Evolutionary conservation across 2,797 vertebrate species (phyloP), one percentile per base, ranked within the genome.

Genomic region (Poeciliopsis gracilis): DNA sequence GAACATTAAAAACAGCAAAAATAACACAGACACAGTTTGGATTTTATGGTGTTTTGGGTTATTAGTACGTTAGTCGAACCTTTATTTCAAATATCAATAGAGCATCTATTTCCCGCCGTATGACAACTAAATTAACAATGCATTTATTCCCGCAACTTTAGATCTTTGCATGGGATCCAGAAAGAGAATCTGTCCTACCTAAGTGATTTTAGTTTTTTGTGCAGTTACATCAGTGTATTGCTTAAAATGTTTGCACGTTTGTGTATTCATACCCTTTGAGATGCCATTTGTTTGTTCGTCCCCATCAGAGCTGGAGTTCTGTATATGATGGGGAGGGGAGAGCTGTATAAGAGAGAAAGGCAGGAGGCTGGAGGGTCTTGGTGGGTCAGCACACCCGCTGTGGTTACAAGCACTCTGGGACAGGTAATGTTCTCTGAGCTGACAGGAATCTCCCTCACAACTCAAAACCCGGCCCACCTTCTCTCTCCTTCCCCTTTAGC

Each of bases 301-400:
- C 53, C 41, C 72, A 80, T 61, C 78, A 72, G 72, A 89, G 88
- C 87, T 80, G 78, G 30, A 6, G 76, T 49, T 76, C 33, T 83
- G 59, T 82, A 59, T 4, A 23, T 75, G 83, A 69, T 15, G 38
- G 87, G 3, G 78, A 45, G 70, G 30, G 84, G 53, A n/a, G 51
- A 25, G 51, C 20, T 49, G 73, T 10, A 76, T 63, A 74, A 78
- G 89, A 69, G 80, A 76, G 75, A 78, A 87, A 90, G 79, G 85
- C 84, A 85, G 90, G 90, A 89, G 93, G 90, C 88, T 93, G 94
- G 94, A 90, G 88, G 93, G 94, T 95, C 93, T 92, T 91, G 91
- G 95, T 91, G 94, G 95, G 95, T 95, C 95, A 95, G 92, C 90
- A 93, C 96, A 96, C 95, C 96, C 95, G 95, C 95, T 95, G 95